These are phyloP conservation scores for Drosophila hamatofila DNA, from an alignment of 2,888 invertebrate genomes.

Conservation along the genomic window DNA sequence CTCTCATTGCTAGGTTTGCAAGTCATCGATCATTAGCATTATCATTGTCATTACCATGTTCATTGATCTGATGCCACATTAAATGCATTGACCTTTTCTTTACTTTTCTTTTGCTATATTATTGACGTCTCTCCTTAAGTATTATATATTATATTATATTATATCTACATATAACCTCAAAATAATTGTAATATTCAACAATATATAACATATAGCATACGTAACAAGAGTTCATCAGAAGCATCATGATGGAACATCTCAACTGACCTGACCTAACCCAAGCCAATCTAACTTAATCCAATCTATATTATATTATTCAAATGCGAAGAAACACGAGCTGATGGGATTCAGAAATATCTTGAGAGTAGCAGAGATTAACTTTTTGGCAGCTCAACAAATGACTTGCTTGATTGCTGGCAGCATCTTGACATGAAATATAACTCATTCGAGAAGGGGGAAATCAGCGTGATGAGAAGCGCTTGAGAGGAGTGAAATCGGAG, in stretches of 20 bases:
- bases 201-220: too few relatives aligned
- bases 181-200: neutral
- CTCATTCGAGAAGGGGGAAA: neutral
- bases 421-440: conserved; percentile 4
- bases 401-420: conserved; percentile 18
- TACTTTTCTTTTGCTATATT: neutral
- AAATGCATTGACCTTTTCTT: neutral
- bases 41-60: neutral
- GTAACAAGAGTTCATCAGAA: neutral
- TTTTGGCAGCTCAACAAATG: neutral
- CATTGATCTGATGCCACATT: neutral
- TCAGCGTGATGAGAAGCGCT: neutral
- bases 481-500: neutral
- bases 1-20: neutral
- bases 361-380: conserved; percentile 1
- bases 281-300: conserved; percentile 1
- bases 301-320: neutral
- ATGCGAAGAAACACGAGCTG: conserved; percentile 1
- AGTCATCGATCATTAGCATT: conserved; percentile 1
- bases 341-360: neutral
- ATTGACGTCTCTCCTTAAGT: too few relatives aligned
- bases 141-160: neutral
- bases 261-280: neutral
- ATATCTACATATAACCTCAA: neutral
- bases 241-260: neutral